phyloP scores from a whole-genome alignment of 2,888 invertebrate genomes.

The Habrosyne pyritoides region DNA sequence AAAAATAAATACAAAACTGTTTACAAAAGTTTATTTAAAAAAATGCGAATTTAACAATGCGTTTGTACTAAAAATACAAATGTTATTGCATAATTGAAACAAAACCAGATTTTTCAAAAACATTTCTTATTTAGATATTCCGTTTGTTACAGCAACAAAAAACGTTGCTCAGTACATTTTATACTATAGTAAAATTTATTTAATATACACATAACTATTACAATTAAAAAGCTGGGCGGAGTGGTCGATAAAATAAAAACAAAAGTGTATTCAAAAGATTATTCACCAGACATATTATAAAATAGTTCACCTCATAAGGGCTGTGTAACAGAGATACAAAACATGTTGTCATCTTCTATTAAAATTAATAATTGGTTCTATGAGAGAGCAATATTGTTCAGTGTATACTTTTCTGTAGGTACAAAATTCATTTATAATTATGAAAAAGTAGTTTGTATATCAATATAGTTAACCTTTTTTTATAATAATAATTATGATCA shows the following conservation, averaged over 20 bases:
- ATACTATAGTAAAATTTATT: neutral
- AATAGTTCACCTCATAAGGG: neutral
- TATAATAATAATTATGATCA: too few relatives aligned
- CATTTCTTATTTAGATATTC: neutral
- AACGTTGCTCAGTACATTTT: neutral
- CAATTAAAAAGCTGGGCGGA: conserved; percentile 3
- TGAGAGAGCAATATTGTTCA: neutral
- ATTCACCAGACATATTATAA: neutral
- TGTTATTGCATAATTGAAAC: conserved; percentile 10
- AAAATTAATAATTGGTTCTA: neutral
- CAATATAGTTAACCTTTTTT: too few relatives aligned
- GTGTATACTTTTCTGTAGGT: too few relatives aligned
- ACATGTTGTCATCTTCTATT: neutral
- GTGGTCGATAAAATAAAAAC: conserved; percentile 9
- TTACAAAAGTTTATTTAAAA: conserved; percentile 43
- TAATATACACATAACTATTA: neutral
- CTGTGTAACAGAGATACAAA: neutral
- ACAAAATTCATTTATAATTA: too few relatives aligned
- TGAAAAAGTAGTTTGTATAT: too few relatives aligned
- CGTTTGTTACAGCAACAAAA: neutral
- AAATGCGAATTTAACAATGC: conserved; percentile 41
- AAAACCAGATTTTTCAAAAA: neutral
- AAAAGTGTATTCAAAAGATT: neutral
- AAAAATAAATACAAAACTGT: conserved; percentile 12
- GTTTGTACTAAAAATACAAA: conserved; percentile 38